Conservation (phyloP, 2,888 invertebrate genomes). For the Eucriotettix oculatus region DNA sequence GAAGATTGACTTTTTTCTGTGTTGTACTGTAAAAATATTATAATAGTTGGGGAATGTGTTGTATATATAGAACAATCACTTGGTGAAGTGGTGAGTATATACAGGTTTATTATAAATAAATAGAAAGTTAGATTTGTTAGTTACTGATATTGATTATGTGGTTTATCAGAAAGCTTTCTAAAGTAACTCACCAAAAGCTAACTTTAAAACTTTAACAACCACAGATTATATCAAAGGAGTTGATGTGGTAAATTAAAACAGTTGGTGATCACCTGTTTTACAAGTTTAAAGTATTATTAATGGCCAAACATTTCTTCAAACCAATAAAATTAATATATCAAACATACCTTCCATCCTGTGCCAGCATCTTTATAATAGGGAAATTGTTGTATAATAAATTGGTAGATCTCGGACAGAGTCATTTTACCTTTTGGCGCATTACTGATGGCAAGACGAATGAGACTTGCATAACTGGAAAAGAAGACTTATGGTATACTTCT, state of each 20-base stretch:
- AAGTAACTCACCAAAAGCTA: too few relatives aligned
- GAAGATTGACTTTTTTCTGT: too few relatives aligned
- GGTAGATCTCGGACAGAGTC: slow-evolving; percentile 57
- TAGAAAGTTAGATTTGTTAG: too few relatives aligned
- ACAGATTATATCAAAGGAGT: too few relatives aligned
- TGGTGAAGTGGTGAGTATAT: background rate
- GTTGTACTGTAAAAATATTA: background rate
- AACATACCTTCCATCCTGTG: slow-evolving; percentile 51
- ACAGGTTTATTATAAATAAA: background rate
- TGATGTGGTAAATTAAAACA: too few relatives aligned
- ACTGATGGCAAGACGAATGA: slow-evolving; percentile 52
- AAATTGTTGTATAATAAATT: slow-evolving; percentile 54
- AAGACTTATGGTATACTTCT: background rate
- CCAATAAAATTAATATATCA: background rate
- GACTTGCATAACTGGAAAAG: slow-evolving; percentile 45
- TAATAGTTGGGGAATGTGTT: background rate
- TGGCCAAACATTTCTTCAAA: background rate
- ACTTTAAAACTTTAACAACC: too few relatives aligned
- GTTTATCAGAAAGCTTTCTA: too few relatives aligned
- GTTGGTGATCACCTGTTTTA: too few relatives aligned
- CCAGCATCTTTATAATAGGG: slow-evolving; percentile 53
- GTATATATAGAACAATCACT: background rate
- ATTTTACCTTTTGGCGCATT: slow-evolving; percentile 48
- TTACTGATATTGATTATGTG: too few relatives aligned
- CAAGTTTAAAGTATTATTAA: background rate